phyloP scores from a whole-genome alignment of 2,888 invertebrate species.

The Chouioia cunea region DNA sequence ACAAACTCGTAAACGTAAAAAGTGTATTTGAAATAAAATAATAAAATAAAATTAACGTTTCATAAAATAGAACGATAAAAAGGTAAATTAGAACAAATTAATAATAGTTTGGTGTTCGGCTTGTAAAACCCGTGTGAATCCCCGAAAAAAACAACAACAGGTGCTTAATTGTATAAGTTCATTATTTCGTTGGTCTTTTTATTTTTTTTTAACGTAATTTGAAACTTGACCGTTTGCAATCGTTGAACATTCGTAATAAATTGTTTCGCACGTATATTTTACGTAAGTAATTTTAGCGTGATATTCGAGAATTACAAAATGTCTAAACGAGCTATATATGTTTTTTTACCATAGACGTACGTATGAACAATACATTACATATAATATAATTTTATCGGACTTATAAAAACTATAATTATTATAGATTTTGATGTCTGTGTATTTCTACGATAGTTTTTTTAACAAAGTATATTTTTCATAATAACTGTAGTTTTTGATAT shows the following conservation, averaged over 20 bases:
- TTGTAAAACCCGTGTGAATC: constrained; percentile 5
- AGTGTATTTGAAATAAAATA: constrained; percentile 6
- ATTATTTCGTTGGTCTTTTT: constrained; percentile 8
- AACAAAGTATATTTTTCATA: constrained; percentile 34
- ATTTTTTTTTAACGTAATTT: constrained; percentile 31
- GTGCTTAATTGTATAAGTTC: constrained; percentile 25
- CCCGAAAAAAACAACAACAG: constrained; percentile 13
- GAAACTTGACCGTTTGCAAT: too few species aligned
- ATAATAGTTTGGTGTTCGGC: constrained; percentile 25
- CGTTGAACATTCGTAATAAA: too few species aligned
- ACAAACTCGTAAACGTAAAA: constrained; percentile 2
- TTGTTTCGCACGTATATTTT: too few species aligned
- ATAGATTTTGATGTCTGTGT: not conserved
- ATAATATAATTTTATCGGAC: too few species aligned
- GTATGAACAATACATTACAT: too few species aligned
- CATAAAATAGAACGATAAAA: not conserved
- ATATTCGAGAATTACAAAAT: too few species aligned
- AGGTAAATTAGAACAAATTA: constrained; percentile 20
- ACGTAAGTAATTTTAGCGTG: too few species aligned
- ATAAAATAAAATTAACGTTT: not conserved
- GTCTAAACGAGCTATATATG: too few species aligned
- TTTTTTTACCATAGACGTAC: too few species aligned
- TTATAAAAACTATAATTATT: too few species aligned
- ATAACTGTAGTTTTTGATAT: constrained; percentile 35
- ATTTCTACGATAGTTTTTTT: constrained; percentile 26